phyloP scores from a whole-genome alignment of 2,888 invertebrate genomes.

The Andrena minutula region DNA sequence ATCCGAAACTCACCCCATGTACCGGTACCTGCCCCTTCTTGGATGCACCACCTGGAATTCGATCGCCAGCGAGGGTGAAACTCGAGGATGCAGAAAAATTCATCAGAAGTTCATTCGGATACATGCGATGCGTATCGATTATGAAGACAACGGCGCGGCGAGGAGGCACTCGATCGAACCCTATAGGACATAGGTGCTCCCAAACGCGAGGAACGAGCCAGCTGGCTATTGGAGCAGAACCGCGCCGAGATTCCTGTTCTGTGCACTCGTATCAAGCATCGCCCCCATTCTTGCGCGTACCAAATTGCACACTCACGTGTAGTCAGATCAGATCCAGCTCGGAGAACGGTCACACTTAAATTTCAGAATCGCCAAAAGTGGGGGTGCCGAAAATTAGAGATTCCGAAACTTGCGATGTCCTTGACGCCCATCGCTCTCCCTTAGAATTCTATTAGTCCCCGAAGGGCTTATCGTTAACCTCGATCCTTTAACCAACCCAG shows the following conservation, averaged over 20 bases:
- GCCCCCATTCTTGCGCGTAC: constrained; percentile 10
- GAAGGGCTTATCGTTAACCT: constrained; percentile 79
- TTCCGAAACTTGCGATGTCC: too few relatives aligned
- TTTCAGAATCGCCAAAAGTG: too few relatives aligned
- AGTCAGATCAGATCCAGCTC: constrained; percentile 20
- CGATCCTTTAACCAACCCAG: constrained; percentile 74
- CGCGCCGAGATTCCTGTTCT: constrained; percentile 49
- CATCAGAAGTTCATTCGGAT: constrained; percentile 21
- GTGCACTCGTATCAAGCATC: constrained; percentile 30
- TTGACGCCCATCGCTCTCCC: constrained; percentile 47
- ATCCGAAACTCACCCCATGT: not conserved
- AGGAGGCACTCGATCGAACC: constrained; percentile 10
- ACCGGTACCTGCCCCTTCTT: constrained; percentile 7
- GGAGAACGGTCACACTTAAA: constrained; percentile 14
- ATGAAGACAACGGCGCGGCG: not conserved
- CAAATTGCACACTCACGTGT: constrained; percentile 29
- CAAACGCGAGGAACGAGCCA: constrained; percentile 39
- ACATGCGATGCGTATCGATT: constrained; percentile 12
- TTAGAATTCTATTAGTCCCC: constrained; percentile 66
- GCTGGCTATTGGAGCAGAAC: constrained; percentile 60
- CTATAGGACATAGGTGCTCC: constrained; percentile 49
- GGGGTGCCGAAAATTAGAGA: too few relatives aligned
- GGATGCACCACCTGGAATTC: constrained; percentile 27
- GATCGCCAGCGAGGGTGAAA: constrained; percentile 62
- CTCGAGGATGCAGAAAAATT: constrained; percentile 55